Base-by-base conservation (phyloP, 2,888 invertebrate species). In the Phytoseiulus persimilis region DNA sequence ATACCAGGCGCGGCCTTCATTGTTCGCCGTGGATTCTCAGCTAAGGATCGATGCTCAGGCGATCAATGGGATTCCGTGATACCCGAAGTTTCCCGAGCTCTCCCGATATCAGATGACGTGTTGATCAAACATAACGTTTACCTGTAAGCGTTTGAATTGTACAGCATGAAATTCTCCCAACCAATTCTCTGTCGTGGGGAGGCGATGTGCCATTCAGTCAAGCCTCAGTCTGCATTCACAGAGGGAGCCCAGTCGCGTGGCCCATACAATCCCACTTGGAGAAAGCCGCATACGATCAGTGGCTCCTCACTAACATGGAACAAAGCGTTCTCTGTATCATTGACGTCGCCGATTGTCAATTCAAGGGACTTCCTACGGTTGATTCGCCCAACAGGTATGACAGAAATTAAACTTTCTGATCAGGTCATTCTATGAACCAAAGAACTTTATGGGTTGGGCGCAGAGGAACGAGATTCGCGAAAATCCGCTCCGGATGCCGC, bases 21-120 rank as follows among this genome's bases (percentile, higher is more conserved):
- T 32, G 87, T 87, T 32, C 87, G 87, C 0, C 87, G 87, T 14
- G 87, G 87, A 32, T 87, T 87, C 32, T 87, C 87, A 6, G 87
- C 87, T 18, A 33, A 45, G 11, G 87, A 87, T 39, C 87, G 87
- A 28, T 87, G 87, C 87, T 33, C 87, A 6, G 87, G 87, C 6
- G 87, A 87, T 39, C 87, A 87, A 33, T 87, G 87, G 87, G 87
- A 87, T 23, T 87, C 87, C 28, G 87, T 87, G 33, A 45, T 87
- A n/a, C 87, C 87, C 3, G 87, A 87, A 33, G 87, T 87, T 3
- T 87, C 87, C 23, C 87, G 87, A 32, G 87, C 87, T 28, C 33
- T 87, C 33, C 39, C 87, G 32, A 87, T 87, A 87, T 32, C 32
- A 11, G 87, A 87, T 1, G 87, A 87, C 23, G 87, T 45, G 6